Evolutionary conservation across 2,888 invertebrate species (phyloP).

Genomic region (Agriopis aurantiaria): DNA sequence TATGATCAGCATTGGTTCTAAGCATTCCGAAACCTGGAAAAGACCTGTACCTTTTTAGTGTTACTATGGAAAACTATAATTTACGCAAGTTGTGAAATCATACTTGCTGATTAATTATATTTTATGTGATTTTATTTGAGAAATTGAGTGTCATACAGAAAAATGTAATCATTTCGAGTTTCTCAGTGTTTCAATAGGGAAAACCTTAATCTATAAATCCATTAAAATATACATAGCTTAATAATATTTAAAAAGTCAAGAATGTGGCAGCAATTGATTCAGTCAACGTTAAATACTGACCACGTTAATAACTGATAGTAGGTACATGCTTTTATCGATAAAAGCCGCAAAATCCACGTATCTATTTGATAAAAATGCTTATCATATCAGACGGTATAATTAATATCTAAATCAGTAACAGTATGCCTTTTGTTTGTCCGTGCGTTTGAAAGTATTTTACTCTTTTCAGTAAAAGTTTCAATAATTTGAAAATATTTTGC

Average conservation of each 20-base stretch:
- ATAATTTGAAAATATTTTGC: background rate
- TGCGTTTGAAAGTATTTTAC: background rate
- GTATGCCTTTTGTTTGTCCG: slow-evolving; percentile 2
- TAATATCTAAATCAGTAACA: slow-evolving; percentile 18
- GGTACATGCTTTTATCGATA: slow-evolving; percentile 12
- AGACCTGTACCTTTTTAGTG: background rate
- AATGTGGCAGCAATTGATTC: background rate
- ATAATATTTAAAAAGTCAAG: background rate
- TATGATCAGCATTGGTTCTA: no score
- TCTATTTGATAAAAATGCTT: slow-evolving; percentile 17
- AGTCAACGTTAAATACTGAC: background rate
- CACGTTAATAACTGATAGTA: slow-evolving; percentile 1
- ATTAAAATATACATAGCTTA: background rate
- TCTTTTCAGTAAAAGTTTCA: slow-evolving; percentile 1
- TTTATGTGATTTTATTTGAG: background rate
- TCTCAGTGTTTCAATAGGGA: background rate
- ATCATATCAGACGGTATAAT: slow-evolving; percentile 27
- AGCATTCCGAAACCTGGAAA: background rate
- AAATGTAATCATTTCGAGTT: background rate
- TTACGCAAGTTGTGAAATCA: background rate
- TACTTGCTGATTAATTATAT: background rate
- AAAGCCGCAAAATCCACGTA: slow-evolving; percentile 19
- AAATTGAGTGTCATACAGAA: background rate
- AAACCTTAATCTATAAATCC: background rate
- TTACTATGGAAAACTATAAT: background rate